Conservation (phyloP, 1,140 invertebrate genomes). For the Brachionus calyciflorus region DNA sequence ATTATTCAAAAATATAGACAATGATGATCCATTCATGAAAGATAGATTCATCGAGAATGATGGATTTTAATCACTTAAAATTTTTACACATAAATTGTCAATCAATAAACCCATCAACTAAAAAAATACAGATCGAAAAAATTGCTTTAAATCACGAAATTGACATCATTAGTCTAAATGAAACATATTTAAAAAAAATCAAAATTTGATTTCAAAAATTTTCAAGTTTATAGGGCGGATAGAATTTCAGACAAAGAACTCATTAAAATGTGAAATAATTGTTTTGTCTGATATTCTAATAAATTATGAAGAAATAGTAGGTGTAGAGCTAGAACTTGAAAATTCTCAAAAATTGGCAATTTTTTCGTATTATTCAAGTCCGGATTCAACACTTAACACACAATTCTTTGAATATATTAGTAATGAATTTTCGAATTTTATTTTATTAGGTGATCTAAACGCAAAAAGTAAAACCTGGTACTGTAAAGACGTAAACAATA, state of each 20-base stretch:
- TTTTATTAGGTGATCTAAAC: too few species aligned
- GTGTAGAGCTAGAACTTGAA: too few species aligned
- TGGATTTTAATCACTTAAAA: neutral
- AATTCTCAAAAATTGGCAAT: too few species aligned
- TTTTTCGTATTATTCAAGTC: too few species aligned
- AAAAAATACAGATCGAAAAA: neutral
- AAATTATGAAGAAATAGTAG: too few species aligned
- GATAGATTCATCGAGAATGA: neutral
- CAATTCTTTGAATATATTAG: too few species aligned
- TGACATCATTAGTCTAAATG: neutral
- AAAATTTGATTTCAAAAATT: neutral
- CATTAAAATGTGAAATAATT: neutral
- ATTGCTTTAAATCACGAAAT: neutral
- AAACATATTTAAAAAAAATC: neutral
- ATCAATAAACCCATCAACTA: neutral
- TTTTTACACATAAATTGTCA: slow-evolving; percentile 23
- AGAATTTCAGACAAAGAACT: neutral
- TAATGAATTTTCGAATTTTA: too few species aligned
- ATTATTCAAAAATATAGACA: neutral
- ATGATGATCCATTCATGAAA: neutral
- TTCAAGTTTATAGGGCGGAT: neutral
- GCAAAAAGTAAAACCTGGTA: too few species aligned
- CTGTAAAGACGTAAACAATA: too few species aligned
- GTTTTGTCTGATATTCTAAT: neutral
- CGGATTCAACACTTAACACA: too few species aligned